phyloP scores from a whole-genome alignment of 1,140 invertebrate species.

The Drosophila biarmipes region DNA sequence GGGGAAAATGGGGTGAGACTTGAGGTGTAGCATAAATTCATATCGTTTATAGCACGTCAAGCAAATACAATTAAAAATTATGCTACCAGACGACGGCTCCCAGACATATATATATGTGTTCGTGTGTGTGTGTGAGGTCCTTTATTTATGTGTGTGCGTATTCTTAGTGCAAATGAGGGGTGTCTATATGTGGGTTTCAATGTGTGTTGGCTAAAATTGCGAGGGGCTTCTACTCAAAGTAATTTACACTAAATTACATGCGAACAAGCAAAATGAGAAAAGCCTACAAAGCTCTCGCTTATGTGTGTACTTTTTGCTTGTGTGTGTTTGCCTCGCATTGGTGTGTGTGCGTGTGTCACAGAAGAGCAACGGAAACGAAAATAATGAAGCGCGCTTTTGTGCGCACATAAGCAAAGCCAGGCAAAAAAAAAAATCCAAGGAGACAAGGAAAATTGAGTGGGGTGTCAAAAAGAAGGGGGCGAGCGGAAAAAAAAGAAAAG shows the following conservation, averaged over 20 bases:
- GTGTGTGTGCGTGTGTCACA: constrained; percentile 45
- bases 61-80: constrained; percentile 77
- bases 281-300: constrained; percentile 47
- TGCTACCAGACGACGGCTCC: constrained; percentile 48
- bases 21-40: constrained; percentile 49
- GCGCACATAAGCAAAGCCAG: constrained; percentile 56
- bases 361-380: constrained; percentile 66
- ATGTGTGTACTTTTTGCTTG: constrained; percentile 11
- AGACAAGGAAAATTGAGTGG: constrained; percentile 44
- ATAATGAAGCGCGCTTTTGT: constrained; percentile 75
- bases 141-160: constrained; percentile 17
- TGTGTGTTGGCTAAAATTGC: constrained; percentile 39
- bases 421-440: constrained; percentile 39
- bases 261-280: constrained; percentile 64
- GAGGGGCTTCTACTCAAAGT: constrained; percentile 65
- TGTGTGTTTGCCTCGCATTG: constrained; percentile 5
- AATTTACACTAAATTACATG: constrained; percentile 78
- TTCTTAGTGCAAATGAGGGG: constrained; percentile 13
- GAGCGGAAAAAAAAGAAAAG: constrained; percentile 3
- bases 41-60: constrained; percentile 58
- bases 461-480: background rate
- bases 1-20: constrained; percentile 8
- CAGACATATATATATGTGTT: constrained; percentile 17
- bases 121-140: constrained; percentile 4
- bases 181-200: constrained; percentile 27